phyloP scores from a whole-genome alignment of 2,888 invertebrate species.

The Physocephala rufipes region DNA sequence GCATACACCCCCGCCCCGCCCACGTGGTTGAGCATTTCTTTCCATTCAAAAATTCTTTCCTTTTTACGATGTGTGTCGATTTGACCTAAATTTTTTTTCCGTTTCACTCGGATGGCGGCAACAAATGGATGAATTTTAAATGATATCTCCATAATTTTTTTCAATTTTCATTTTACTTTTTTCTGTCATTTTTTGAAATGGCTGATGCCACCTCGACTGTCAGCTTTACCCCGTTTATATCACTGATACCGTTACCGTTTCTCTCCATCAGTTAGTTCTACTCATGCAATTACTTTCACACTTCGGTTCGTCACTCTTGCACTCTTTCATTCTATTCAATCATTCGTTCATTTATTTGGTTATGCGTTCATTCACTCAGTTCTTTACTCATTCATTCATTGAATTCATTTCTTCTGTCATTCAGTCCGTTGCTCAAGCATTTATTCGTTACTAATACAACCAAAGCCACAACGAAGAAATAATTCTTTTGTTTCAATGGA shows the following conservation, averaged over 20 bases:
- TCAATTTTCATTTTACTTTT: conserved; percentile 1
- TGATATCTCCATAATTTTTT: conserved; percentile 3
- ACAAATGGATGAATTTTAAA: conserved; percentile 21
- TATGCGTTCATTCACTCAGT: neutral
- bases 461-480: conserved; percentile 22
- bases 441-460: conserved; percentile 5
- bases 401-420: conserved; percentile 7
- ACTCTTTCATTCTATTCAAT: neutral
- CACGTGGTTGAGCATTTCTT: neutral
- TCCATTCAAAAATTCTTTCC: neutral
- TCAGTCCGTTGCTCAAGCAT: conserved; percentile 10
- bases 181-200: neutral
- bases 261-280: neutral
- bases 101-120: neutral
- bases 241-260: too few relatives aligned
- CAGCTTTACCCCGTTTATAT: too few relatives aligned
- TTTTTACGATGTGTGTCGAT: neutral
- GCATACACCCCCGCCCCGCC: neutral
- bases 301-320: conserved; percentile 16
- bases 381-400: neutral
- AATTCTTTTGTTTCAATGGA: conserved; percentile 20
- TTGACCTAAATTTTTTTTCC: conserved; percentile 18
- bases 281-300: conserved; percentile 3
- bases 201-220: neutral
- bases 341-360: neutral